Base-by-base conservation (phyloP, 2,797 vertebrate genomes). In the Morus bassanus region DNA sequence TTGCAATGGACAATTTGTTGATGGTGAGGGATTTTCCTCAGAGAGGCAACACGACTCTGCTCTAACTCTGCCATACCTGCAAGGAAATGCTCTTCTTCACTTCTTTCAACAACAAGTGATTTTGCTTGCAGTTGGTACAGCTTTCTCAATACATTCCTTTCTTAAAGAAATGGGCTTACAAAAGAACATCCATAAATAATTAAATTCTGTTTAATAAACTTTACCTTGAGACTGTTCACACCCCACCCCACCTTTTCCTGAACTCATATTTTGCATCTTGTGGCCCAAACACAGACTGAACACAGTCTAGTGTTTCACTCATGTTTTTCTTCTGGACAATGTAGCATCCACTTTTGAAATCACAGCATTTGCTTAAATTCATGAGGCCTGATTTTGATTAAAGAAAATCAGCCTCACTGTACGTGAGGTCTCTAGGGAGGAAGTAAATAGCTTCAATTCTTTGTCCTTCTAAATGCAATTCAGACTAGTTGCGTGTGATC, bases 381-480 rank as follows among this genome's bases (percentile, higher is more conserved):
- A 10, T 22, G 30, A 85, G 33, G 50, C 9, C 56, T 82, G 48
- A 91, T 82, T 90, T 43, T 41, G 74, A 87, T 93, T 79, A 74
- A 84, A 39, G 6, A 84, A 94, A 82, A 89, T 73, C 74, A 91
- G 67, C 43, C 6, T 90, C 28, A 28, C 27, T 59, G n/a, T 51
- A 86, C 6, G 4, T 69, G 53, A 88, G 16, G 37, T 63, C 83
- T 80, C 83, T 31, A 85, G 37, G 41, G 37, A 93, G 27, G 56
- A 91, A 96, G 83, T 18, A 82, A 94, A 79, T 57, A 70, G 45
- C 33, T 95, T 64, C 37, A 79, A 28, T 79, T 77, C 88, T 89
- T 88, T 53, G 63, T 87, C 76, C 64, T 91, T 57, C 60, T 72
- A 94, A 82, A 87, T 85, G 68, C 51, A 89, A 24, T 72, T 95